Base-by-base conservation (phyloP, 1,140 invertebrate species). In the Panulirus ornatus region DNA sequence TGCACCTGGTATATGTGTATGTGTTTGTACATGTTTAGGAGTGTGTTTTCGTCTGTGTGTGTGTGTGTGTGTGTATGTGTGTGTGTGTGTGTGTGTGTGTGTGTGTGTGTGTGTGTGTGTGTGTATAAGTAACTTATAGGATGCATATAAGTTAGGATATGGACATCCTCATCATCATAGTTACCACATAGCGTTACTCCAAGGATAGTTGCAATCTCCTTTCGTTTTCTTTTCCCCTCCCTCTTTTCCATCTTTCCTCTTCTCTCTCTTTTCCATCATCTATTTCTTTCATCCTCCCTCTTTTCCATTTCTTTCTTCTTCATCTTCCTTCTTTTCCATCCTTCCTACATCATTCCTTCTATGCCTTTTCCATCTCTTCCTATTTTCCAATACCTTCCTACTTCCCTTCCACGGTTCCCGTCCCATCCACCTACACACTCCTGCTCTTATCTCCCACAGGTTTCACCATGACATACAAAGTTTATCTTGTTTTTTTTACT, bases 1-100 rank as follows among this genome's bases (percentile, higher is more conserved):
- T 5, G 3, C 22, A 5, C 22, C 22, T 70, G 5, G 3, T 70
- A 22, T 70, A 8, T 34, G 3, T 27, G 5, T 6, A 8, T 22
- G 5, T 70, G 3, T 70, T 70, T 27, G 5, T 5, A 5, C 22
- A 34, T 8, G 63, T 22, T 34, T 70, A 34, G 5, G 5, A 6
- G 6, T 70, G 5, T 70, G 5, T 70, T 70, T 70, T 70, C 22
- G 5, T 8, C 3, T 22, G 5, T 8, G 63, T 70, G 22, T 70
- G 5, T 70, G 5, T 70, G 22, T 70, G 22, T 70, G 22, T 70
- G 63, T 70, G 22, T 75, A 34, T 75, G 34, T 75, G 71, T 75
- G 71, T 75, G 71, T 38, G 71, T 75, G 71, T 75, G 71, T 75
- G 71, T 38, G 34, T 75, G 71, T 27, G 30, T 73, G 3, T 73